Conservation (phyloP, 2,888 invertebrate species). For the Anarsia innoxiella region DNA sequence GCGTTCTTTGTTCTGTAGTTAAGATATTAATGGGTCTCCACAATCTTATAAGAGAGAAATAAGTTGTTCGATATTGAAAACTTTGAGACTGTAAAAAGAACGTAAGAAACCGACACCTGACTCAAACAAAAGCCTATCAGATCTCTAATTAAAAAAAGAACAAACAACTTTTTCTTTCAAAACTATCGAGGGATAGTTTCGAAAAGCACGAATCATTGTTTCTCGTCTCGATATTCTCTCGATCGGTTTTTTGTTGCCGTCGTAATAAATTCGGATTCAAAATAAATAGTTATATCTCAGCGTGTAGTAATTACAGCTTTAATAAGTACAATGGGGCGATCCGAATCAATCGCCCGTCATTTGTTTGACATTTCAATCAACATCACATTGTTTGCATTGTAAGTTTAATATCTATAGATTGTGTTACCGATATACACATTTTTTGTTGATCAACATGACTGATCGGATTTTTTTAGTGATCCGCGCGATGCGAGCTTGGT, state of each 20-base stretch:
- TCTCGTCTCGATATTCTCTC: too few species aligned
- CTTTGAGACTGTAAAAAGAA: too few species aligned
- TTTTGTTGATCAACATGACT: conserved; percentile 55
- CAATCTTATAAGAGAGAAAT: too few species aligned
- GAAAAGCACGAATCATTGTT: conserved; percentile 26
- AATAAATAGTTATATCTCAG: conserved; percentile 66
- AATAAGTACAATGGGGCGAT: conserved; percentile 64
- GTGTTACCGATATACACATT: conserved; percentile 71
- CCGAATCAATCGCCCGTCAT: conserved; percentile 67
- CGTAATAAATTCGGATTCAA: conserved; percentile 65
- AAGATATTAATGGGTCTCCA: too few species aligned
- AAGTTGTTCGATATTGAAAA: too few species aligned
- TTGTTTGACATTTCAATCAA: conserved; percentile 73
- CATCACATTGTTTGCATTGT: conserved; percentile 72
- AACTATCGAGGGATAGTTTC: conserved; percentile 13
- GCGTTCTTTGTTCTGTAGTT: too few species aligned
- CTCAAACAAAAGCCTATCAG: too few species aligned
- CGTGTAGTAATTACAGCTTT: conserved; percentile 69
- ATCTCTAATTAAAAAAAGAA: too few species aligned
- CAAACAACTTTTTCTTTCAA: conserved; percentile 25
- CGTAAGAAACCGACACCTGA: too few species aligned
- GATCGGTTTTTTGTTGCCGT: conserved; percentile 57
- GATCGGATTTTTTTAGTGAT: conserved; percentile 40
- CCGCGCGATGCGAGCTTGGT: too few species aligned
- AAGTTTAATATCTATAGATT: conserved; percentile 70